A percentile compares a stretch with the other conserved stretches of the same genome.
phyloP scores from a whole-genome alignment of 2,888 invertebrate genomes.

The Amphipoea oculea region DNA sequence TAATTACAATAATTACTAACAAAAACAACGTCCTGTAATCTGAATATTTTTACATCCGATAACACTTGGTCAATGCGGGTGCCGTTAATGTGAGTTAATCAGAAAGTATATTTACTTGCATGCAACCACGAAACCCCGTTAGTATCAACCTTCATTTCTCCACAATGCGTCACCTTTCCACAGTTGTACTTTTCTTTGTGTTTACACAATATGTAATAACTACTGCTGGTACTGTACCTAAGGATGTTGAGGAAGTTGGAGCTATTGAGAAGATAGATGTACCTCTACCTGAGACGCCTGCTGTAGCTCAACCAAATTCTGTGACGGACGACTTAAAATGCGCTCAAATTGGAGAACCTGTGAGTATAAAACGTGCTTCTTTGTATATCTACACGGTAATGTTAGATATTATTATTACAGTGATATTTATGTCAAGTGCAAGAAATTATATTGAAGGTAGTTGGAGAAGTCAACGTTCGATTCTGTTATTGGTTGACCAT shows the following conservation, averaged over 20 bases:
- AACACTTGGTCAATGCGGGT: conserved; percentile 61
- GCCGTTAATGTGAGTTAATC: conserved; percentile 54
- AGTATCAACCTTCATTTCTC: conserved; percentile 46
- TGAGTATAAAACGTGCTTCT: conserved; percentile 30
- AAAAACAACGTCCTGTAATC: conserved; percentile 55
- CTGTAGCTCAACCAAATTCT: conserved; percentile 26
- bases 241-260: conserved; percentile 19
- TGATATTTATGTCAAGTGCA: not conserved
- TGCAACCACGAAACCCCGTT: conserved; percentile 24
- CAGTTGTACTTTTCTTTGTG: conserved; percentile 35
- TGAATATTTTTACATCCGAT: conserved; percentile 52
- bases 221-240: conserved; percentile 30
- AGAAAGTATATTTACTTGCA: conserved; percentile 50
- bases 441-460: not conserved
- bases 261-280: conserved; percentile 38
- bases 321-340: conserved; percentile 35
- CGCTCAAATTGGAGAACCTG: conserved; percentile 54
- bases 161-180: conserved; percentile 54
- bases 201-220: conserved; percentile 25
- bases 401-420: too few relatives aligned
- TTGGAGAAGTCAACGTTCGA: not conserved
- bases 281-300: conserved; percentile 16
- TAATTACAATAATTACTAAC: not conserved
- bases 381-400: not conserved
- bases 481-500: not conserved